Evolutionary conservation across 2,113 vertebrate species (phyloP).

Genomic region (Hippotragus niger): DNA sequence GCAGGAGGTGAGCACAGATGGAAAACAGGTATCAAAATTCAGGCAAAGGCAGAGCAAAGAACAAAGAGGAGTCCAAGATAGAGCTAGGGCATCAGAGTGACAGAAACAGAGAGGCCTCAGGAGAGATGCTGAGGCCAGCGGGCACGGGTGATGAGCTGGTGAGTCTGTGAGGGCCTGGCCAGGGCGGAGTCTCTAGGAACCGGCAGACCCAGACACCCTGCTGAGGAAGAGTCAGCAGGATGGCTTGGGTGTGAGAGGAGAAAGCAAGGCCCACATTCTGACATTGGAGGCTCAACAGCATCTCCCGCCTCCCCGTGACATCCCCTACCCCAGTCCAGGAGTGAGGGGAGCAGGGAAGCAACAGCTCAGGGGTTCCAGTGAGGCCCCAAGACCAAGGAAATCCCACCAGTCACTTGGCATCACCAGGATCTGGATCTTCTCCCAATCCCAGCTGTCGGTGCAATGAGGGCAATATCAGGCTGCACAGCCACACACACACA

Average conservation of each 20-base stretch:
- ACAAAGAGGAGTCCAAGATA: not conserved
- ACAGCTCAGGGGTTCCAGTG: not conserved
- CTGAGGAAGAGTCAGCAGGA: not conserved
- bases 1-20: not conserved
- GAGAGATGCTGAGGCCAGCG: not conserved
- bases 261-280: not conserved
- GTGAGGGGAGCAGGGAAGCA: not conserved
- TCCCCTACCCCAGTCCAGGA: not conserved
- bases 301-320: rapidly evolving
- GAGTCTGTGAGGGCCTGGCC: not conserved
- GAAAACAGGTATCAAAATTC: not conserved
- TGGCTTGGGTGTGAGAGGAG: not conserved
- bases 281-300: not conserved
- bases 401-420: not conserved
- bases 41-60: not conserved
- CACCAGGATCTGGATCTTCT: not conserved
- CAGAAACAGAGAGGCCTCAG: not conserved
- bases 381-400: not conserved
- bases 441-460: not conserved
- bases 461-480: rapidly evolving
- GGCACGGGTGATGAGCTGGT: not conserved
- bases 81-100: not conserved
- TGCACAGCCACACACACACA: rapidly evolving
- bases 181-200: not conserved
- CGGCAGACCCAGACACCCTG: not conserved